These are phyloP conservation scores for Acridotheres tristis DNA, from an alignment of 2,797 vertebrate species.

Conservation along the genomic window DNA sequence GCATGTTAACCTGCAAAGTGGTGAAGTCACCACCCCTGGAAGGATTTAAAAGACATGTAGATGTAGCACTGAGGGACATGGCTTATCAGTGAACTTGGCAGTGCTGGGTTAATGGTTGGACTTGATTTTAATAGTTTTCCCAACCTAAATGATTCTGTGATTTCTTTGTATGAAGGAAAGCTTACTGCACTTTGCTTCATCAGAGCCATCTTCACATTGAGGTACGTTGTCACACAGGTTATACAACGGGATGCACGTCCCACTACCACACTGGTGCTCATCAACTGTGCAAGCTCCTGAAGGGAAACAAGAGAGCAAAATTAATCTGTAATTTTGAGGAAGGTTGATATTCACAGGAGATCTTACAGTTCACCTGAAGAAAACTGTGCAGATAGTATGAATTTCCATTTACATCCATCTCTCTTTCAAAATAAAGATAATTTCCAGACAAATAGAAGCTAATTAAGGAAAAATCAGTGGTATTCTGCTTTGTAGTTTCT, in stretches of 20 bases:
- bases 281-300: conserved; percentile 80
- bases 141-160: not conserved
- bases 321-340: not conserved
- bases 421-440: not conserved
- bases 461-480: not conserved
- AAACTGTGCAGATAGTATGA: not conserved
- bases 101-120: not conserved
- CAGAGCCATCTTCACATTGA: conserved; percentile 86
- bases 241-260: conserved; percentile 79
- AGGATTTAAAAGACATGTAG: not conserved
- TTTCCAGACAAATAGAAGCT: not conserved
- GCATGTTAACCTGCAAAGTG: accelerated
- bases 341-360: not conserved
- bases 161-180: not conserved
- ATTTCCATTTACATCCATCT: not conserved
- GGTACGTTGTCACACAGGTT: conserved; percentile 77
- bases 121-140: not conserved
- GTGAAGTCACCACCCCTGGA: not conserved
- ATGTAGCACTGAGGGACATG: accelerated
- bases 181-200: conserved; percentile 87
- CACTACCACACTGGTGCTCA: conserved; percentile 81
- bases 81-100: not conserved
- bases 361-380: not conserved
- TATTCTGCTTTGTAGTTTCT: not conserved
- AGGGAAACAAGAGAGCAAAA: not conserved